phyloP scores from a whole-genome alignment of 1,140 invertebrate species.

The Drosophila punjabiensis region DNA sequence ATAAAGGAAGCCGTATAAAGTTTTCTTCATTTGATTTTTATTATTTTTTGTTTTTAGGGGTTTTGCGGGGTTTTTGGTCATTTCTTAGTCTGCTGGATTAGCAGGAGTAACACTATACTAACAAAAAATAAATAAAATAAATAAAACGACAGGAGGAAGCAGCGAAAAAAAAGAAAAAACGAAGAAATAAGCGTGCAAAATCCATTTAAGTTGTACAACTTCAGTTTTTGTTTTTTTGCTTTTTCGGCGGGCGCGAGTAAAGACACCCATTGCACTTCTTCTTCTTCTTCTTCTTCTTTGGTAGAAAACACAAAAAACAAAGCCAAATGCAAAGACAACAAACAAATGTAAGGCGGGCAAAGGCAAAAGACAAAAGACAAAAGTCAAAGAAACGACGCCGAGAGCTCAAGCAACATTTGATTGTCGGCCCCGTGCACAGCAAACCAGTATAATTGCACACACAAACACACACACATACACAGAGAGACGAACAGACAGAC shows the following conservation, averaged over 20 bases:
- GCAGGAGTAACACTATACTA: slow-evolving; percentile 60
- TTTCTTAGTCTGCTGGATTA: slow-evolving; percentile 51
- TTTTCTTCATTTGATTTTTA: neutral
- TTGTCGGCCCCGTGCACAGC: slow-evolving; percentile 73
- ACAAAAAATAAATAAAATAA: slow-evolving; percentile 28
- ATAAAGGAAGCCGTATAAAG: neutral
- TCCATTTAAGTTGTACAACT: slow-evolving; percentile 61
- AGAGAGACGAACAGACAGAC: slow-evolving; percentile 16
- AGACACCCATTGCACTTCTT: slow-evolving; percentile 32
- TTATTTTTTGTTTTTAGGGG: neutral
- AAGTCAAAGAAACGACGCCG: slow-evolving; percentile 50
- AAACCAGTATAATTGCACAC: slow-evolving; percentile 81
- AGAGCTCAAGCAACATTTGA: slow-evolving; percentile 68
- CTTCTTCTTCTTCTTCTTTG: neutral
- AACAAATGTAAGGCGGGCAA: slow-evolving; percentile 41
- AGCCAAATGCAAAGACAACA: slow-evolving; percentile 37
- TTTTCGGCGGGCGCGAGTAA: neutral
- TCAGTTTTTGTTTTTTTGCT: slow-evolving; percentile 20
- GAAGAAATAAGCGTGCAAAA: slow-evolving; percentile 67
- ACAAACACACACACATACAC: slow-evolving; percentile 64
- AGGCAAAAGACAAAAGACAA: slow-evolving; percentile 28
- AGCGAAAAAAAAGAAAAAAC: slow-evolving; percentile 14
- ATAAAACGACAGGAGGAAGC: slow-evolving; percentile 15
- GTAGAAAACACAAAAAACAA: slow-evolving; percentile 14
- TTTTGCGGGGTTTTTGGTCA: neutral